Conservation (phyloP, 2,113 vertebrate species). For the Himantopus leucocephalus region DNA sequence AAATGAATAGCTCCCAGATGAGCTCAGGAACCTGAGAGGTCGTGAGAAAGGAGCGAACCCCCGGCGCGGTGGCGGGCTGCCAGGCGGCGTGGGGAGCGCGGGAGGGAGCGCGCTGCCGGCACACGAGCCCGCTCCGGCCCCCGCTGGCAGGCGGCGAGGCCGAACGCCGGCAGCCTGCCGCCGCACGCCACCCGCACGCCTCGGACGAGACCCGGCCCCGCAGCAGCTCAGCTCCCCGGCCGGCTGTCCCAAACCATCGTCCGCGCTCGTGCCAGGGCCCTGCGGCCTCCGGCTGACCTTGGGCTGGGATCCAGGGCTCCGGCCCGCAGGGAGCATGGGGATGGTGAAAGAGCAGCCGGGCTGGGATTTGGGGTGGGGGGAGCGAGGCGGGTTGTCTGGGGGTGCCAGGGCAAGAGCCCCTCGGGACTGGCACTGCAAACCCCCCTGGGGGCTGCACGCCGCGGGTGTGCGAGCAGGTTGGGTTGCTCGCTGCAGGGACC, state of each 20-base stretch:
- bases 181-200: neutral
- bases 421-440: accelerated
- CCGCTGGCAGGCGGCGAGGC: conserved; percentile 72
- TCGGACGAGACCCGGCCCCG: neutral
- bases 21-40: conserved; percentile 97
- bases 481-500: accelerated
- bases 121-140: conserved; percentile 85
- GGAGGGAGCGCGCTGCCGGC: conserved; percentile 80
- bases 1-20: conserved; percentile 99
- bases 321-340: neutral
- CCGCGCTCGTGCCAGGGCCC: neutral
- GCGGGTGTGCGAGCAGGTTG: accelerated
- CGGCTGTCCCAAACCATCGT: neutral
- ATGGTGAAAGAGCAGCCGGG: neutral
- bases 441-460: neutral
- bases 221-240: neutral
- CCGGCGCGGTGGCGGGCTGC: conserved; percentile 88
- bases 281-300: neutral
- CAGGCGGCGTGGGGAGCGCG: conserved; percentile 71
- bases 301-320: neutral
- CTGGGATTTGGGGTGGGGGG: neutral
- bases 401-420: neutral
- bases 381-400: neutral
- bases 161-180: conserved; percentile 81
- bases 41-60: conserved; percentile 97